Evolutionary conservation across 2,113 vertebrate genomes (phyloP).

Genomic region (Elaphurus davidianus): DNA sequence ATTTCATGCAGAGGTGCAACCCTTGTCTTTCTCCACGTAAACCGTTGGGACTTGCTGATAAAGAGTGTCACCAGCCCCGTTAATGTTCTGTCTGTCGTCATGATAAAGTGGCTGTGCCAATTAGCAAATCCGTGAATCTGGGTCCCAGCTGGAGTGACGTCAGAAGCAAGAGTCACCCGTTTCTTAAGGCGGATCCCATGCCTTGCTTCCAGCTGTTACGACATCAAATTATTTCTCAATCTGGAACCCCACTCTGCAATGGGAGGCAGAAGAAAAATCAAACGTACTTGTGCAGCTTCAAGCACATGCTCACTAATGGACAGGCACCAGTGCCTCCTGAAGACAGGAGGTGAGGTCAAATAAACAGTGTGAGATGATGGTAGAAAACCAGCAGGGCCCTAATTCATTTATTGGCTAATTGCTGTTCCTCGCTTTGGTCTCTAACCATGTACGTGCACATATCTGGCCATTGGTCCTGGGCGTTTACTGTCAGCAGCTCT

Average conservation of each 20-base stretch:
- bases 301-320: neutral
- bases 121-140: slow-evolving; percentile 70
- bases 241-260: neutral
- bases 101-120: slow-evolving; percentile 55
- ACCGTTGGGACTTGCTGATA: slow-evolving; percentile 12
- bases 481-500: slow-evolving; percentile 65
- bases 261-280: neutral
- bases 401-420: slow-evolving; percentile 74
- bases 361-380: neutral
- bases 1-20: neutral
- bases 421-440: slow-evolving; percentile 73
- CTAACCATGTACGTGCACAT: slow-evolving; percentile 36
- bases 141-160: slow-evolving; percentile 24
- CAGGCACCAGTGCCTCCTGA: neutral
- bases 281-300: neutral
- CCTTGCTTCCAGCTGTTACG: neutral
- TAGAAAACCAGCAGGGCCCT: slow-evolving; percentile 53
- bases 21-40: slow-evolving; percentile 26
- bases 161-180: neutral
- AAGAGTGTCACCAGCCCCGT: slow-evolving; percentile 14
- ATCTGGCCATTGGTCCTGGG: slow-evolving; percentile 56
- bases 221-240: neutral
- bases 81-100: slow-evolving; percentile 34
- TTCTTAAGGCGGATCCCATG: neutral
- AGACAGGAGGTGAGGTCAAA: neutral